A percentile compares a stretch with the other conserved stretches of the same genome.
These are phyloP conservation scores for Wiebesia pumilae DNA, from an alignment of 1,140 invertebrate genomes.

Conservation along the genomic window DNA sequence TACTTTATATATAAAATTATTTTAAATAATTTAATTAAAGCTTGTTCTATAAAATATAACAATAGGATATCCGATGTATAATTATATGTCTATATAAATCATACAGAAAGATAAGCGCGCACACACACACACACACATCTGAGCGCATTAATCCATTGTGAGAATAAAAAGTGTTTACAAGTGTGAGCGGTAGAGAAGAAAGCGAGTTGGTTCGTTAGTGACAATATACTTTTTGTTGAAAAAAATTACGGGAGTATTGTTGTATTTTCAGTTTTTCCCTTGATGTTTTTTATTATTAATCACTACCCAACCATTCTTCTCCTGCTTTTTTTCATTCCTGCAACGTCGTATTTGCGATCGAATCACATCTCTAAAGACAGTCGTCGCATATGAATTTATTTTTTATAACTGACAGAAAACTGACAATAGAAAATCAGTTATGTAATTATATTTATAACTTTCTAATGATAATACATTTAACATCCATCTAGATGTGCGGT, in stretches of 20 bases:
- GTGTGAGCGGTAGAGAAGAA: neutral
- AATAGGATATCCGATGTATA: too few relatives aligned
- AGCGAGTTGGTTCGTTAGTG: constrained; percentile 35
- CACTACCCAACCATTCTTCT: neutral
- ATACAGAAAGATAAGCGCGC: too few relatives aligned
- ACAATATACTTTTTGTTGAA: constrained; percentile 10
- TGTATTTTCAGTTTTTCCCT: constrained; percentile 22
- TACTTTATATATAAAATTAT: too few relatives aligned
- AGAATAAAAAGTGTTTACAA: neutral
- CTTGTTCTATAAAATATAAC: too few relatives aligned
- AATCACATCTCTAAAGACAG: neutral
- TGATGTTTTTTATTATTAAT: constrained; percentile 32
- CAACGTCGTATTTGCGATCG: neutral
- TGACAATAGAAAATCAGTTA: neutral
- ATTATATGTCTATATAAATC: too few relatives aligned
- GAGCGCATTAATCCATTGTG: too few relatives aligned
- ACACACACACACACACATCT: too few relatives aligned
- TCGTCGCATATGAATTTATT: neutral
- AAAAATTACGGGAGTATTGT: constrained; percentile 37
- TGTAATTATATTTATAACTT: neutral
- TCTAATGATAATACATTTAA: too few relatives aligned
- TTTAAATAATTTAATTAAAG: too few relatives aligned
- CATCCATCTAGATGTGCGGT: too few relatives aligned
- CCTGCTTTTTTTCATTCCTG: neutral
- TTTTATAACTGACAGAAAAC: neutral